Evolutionary conservation across 2,797 vertebrate species (phyloP), one percentile per base, ranked within the genome.

Genomic region (Smutsia temminckii): DNA sequence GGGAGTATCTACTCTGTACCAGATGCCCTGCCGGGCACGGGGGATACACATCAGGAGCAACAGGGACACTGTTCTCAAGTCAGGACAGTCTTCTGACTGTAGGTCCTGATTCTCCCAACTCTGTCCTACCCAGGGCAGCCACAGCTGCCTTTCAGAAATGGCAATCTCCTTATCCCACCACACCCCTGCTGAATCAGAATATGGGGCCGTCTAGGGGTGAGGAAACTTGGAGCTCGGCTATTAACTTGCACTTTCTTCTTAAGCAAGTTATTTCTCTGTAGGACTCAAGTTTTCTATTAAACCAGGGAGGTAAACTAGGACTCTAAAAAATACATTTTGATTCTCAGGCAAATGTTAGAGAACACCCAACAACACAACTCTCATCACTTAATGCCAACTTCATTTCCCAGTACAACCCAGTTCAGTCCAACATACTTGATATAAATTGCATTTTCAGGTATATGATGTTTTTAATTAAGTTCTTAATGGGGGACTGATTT

Each of bases 261-360:
- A 86, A 84, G 53, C 51, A 75, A 90, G 40, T 51, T 34, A 42
- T 8, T 79, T 55, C 71, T 93, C 34, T 78, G 34, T 69, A 81
- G 17, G 37, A 68, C 55, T 93, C 49, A 72, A 63, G 34, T 61
- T 86, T 86, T 69, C 49, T 85, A 75, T 17, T 77, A 91, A 94
- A 55, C 3, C n/a, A 92, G 37, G 4, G 6, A 80, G 40, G 18
- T 25, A 89, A 86, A 85, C 42, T 20, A 91, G 51, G 1, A 42
- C 42, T 51, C 21, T 93, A 91, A 89, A 63, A 83, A 92, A n/a
- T 63, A 75, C 55, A 68, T 32, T 42, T 88, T 83, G 49, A 89
- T 80, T 81, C 85, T 85, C 23, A 74, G 25, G 42, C 51, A 95
- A 93, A 95, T 20, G 51, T 68, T 66, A 87, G 89, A 86, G 20